Conservation (phyloP, 2,888 invertebrate species). For the Smittia aterrima region DNA sequence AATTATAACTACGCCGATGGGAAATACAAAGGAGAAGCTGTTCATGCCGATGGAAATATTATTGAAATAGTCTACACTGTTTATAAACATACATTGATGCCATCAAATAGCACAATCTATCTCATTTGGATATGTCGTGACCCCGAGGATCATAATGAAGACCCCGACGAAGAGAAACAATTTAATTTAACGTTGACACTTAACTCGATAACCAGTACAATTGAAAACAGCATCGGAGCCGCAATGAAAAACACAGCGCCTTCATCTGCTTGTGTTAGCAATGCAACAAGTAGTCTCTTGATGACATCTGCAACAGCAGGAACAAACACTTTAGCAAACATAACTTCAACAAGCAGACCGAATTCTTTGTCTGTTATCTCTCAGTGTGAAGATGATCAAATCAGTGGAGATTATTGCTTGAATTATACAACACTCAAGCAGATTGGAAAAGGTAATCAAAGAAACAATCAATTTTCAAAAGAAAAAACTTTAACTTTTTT, state of each 20-base stretch:
- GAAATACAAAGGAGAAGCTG: slow-evolving; percentile 47
- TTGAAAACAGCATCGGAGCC: slow-evolving; percentile 50
- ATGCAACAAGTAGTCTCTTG: slow-evolving; percentile 26
- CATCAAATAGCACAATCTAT: slow-evolving; percentile 56
- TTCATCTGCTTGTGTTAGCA: slow-evolving; percentile 44
- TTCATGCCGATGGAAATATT: slow-evolving; percentile 47
- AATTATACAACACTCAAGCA: slow-evolving; percentile 63
- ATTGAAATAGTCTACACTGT: slow-evolving; percentile 55
- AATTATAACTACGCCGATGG: slow-evolving; percentile 45
- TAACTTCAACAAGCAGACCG: slow-evolving; percentile 53
- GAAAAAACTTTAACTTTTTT: no score
- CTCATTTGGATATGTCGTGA: slow-evolving; percentile 64
- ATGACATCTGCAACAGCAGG: slow-evolving; percentile 21
- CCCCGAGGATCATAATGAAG: slow-evolving; percentile 45
- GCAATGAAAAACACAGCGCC: slow-evolving; percentile 47
- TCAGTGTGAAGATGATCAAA: slow-evolving; percentile 58
- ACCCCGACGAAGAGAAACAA: slow-evolving; percentile 45
- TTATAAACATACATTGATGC: slow-evolving; percentile 56
- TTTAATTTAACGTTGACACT: slow-evolving; percentile 53
- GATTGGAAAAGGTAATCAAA: slow-evolving; percentile 56
- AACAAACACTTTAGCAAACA: slow-evolving; percentile 28
- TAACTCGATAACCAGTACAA: slow-evolving; percentile 54
- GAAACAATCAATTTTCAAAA: no score
- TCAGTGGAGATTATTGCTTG: slow-evolving; percentile 59
- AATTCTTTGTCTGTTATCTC: slow-evolving; percentile 59